phyloP scores from a whole-genome alignment of 1,140 invertebrate species.

The Elymnias hypermnestra region DNA sequence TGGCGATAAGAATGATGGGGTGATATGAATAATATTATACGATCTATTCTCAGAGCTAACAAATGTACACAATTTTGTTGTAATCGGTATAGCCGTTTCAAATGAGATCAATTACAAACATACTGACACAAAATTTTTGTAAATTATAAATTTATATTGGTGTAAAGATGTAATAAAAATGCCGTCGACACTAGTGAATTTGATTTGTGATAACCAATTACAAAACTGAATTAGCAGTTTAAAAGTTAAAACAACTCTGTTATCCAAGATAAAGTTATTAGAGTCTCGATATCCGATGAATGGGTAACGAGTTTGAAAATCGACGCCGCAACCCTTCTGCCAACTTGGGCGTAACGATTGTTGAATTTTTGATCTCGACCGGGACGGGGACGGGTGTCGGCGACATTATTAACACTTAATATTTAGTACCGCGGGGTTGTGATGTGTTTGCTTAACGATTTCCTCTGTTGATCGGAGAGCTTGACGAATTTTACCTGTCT shows the following conservation, averaged over 20 bases:
- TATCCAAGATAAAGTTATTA: constrained; percentile 36
- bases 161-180: no score
- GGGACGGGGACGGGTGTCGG: constrained; percentile 35
- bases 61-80: no score
- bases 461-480: constrained; percentile 23
- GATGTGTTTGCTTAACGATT: constrained; percentile 43
- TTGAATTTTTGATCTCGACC: constrained; percentile 59
- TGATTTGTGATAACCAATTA: background rate
- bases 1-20: no score
- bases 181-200: no score
- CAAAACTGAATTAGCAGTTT: constrained; percentile 1
- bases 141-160: no score
- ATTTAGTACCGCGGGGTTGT: constrained; percentile 48
- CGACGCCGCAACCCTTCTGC: constrained; percentile 40
- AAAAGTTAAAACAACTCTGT: constrained; percentile 13
- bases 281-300: constrained; percentile 45
- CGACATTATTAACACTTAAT: constrained; percentile 68
- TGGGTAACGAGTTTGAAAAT: constrained; percentile 52
- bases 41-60: no score
- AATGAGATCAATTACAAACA: no score
- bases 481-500: constrained; percentile 3
- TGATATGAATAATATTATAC: no score
- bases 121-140: no score
- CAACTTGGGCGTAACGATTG: constrained; percentile 42
- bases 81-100: no score